These are phyloP conservation scores for Brachyptera risi DNA, from an alignment of 2,888 invertebrate species.

Conservation along the genomic window DNA sequence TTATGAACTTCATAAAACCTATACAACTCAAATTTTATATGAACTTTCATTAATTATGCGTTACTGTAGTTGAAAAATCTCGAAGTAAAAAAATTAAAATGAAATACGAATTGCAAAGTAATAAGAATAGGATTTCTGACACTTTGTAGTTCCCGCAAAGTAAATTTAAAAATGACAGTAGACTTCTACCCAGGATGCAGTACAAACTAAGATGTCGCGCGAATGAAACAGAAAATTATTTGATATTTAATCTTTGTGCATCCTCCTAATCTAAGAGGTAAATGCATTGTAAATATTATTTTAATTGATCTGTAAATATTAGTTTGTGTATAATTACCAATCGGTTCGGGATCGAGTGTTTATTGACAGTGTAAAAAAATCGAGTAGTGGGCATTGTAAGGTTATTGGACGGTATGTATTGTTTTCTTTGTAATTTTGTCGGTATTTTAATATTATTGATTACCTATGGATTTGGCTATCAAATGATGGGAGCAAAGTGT, in stretches of 20 bases:
- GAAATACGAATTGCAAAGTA: too few relatives aligned
- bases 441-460: not conserved
- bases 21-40: too few relatives aligned
- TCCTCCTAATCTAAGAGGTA: not conserved
- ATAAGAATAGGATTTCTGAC: too few relatives aligned
- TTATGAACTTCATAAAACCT: too few relatives aligned
- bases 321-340: not conserved
- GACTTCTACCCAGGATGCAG: not conserved
- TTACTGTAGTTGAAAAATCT: too few relatives aligned
- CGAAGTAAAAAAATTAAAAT: too few relatives aligned
- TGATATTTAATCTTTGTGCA: conserved; percentile 16
- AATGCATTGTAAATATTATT: conserved; percentile 1
- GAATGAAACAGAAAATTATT: conserved; percentile 6
- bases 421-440: not conserved
- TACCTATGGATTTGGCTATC: too few relatives aligned
- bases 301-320: conserved; percentile 4
- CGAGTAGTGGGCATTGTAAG: not conserved
- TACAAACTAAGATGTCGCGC: conserved; percentile 24
- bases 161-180: not conserved
- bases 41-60: too few relatives aligned
- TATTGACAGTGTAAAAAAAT: not conserved
- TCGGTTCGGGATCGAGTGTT: not conserved
- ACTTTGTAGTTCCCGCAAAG: not conserved
- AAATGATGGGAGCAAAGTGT: too few relatives aligned
- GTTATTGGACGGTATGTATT: conserved; percentile 9